Evolutionary conservation across 2,113 vertebrate genomes (phyloP).

Genomic region (Penelope pileata): DNA sequence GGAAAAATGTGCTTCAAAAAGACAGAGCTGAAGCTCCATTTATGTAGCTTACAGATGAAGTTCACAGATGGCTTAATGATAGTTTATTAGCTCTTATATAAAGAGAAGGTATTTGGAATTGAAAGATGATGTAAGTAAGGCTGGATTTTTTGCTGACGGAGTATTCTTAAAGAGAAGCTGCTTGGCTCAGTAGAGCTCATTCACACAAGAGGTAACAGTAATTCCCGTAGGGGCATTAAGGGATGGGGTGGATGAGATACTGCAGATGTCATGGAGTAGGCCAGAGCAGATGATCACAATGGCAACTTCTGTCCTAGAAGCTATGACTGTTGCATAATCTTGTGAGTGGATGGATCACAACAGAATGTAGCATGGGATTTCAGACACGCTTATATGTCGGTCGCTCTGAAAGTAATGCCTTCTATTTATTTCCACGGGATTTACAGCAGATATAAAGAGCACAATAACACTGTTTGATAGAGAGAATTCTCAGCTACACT

Average conservation of each 20-base stretch:
- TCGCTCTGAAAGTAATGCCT: too few species aligned
- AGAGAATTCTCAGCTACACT: too few species aligned
- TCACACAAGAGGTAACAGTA: neutral
- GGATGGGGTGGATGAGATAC: neutral
- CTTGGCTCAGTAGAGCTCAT: neutral
- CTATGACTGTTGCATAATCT: slow-evolving; percentile 24
- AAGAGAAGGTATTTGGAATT: slow-evolving; percentile 26
- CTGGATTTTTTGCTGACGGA: neutral
- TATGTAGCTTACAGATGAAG: neutral
- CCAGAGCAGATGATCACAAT: neutral
- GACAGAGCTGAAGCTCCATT: neutral
- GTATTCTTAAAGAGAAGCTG: slow-evolving; percentile 27
- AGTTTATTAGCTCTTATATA: slow-evolving; percentile 26
- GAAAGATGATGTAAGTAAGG: slow-evolving; percentile 41
- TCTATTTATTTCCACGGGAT: too few species aligned
- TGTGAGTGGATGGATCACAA: neutral
- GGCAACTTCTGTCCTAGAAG: slow-evolving; percentile 26
- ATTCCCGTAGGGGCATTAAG: neutral
- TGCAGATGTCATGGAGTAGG: neutral
- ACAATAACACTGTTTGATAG: neutral
- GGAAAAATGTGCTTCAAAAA: slow-evolving; percentile 26
- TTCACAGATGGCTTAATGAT: neutral
- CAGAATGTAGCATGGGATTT: neutral
- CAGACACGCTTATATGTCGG: neutral
- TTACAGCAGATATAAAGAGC: too few species aligned